Percentiles rank a stretch among this genome's conserved stretches.
Conservation (phyloP, 1,140 invertebrate species). For the Acyrthosiphon pisum region DNA sequence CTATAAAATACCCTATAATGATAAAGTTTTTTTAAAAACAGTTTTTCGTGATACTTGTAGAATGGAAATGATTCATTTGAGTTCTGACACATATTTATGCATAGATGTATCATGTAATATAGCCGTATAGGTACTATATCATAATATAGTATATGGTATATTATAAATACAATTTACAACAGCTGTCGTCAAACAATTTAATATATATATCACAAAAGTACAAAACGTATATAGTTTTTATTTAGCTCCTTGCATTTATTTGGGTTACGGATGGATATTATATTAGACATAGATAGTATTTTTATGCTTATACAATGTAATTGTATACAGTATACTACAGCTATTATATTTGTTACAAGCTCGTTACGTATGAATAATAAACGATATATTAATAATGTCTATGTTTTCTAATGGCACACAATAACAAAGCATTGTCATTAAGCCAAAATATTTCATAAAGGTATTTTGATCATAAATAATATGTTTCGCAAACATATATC, state of each 20-base stretch:
- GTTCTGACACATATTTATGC: background rate
- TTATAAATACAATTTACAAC: background rate
- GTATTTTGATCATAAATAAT: conserved; percentile 10
- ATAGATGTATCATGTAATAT: background rate
- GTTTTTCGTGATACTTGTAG: background rate
- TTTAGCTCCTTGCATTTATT: background rate
- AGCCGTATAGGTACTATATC: background rate
- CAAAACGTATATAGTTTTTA: background rate
- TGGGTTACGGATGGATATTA: background rate
- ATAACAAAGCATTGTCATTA: conserved; percentile 8
- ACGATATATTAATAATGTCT: conserved; percentile 17
- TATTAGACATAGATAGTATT: background rate
- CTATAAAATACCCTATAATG: background rate
- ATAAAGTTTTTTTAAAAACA: background rate
- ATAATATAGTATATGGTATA: background rate
- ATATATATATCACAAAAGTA: background rate
- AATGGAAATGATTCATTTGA: background rate
- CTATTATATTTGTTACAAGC: background rate
- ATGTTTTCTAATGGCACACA: background rate
- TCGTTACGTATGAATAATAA: background rate
- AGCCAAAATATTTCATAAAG: conserved; percentile 35
- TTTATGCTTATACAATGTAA: conserved; percentile 6
- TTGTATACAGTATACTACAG: background rate
- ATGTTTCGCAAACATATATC: conserved; percentile 19
- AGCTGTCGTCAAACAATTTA: background rate